Base-by-base conservation (phyloP, 2,113 vertebrate species). In the Ascaphus truei region DNA sequence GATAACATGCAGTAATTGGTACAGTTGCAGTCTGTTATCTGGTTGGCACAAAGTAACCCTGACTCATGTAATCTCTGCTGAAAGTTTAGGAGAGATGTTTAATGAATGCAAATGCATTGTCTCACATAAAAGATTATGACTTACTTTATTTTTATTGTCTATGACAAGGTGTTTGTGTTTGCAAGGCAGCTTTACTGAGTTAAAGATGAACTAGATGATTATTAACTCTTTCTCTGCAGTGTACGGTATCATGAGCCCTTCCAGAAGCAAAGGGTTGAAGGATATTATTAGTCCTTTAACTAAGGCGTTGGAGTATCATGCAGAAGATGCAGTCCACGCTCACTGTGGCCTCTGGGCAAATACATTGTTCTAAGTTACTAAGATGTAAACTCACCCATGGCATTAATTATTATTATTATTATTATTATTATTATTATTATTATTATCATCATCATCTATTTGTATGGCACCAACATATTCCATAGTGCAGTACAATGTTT, bases 51-150 rank as follows among this genome's bases (percentile, higher is more conserved):
- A 30, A 59, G n/a, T 50, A 51, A 60, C 45, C 67, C 67, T 61
- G 67, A 59, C 45, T 71, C 43, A 50, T 60, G 45, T 71, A 71
- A 71, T 61, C 67, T 71, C 56, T 22, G 60, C 15, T 41, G 47
- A 61, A 52, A 41, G 43, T 23, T 61, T 51, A 61, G 43, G 22
- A 18, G 57, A 71, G 56, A 61, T 58, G 59, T 18, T 47, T 36
- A 68, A 68, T 58, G 41, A 36, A 20, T 68, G 41, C 53, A 36
- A 36, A 58, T 58, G 65, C 53, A 7, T 3, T 11, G 30, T 7
- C 18, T 34, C 15, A 30, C 26, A 41, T 29, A 13, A 34, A 47
- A 68, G 66, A 68, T 68, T 60, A 69, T 13, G 65, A 58, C 30
- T 45, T 66, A 55, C 48, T 51, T 61, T 18, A 52, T 61, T 37